These are phyloP conservation scores for Agrilus planipennis DNA, from an alignment of 1,140 invertebrate species.

Conservation along the genomic window DNA sequence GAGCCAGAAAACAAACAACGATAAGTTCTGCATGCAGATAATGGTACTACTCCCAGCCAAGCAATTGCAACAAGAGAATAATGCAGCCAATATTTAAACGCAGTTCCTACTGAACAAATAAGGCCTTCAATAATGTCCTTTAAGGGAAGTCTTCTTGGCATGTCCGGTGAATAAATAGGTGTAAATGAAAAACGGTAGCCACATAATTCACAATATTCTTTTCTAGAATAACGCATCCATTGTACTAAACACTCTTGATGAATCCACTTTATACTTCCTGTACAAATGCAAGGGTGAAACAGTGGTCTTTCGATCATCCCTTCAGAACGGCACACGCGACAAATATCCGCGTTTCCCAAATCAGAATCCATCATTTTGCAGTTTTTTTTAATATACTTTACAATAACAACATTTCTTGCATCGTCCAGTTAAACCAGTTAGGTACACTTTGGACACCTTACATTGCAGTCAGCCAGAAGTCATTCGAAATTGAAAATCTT, in stretches of 20 bases:
- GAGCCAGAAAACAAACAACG: slow-evolving; percentile 76
- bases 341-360: slow-evolving; percentile 55
- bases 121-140: slow-evolving; percentile 72
- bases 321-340: slow-evolving; percentile 94
- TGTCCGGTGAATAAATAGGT: slow-evolving; percentile 97
- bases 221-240: slow-evolving; percentile 91
- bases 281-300: slow-evolving; percentile 98
- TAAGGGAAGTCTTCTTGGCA: slow-evolving; percentile 91
- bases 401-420: too few species aligned
- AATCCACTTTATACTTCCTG: slow-evolving; percentile 97
- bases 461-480: too few species aligned
- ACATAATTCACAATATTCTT: slow-evolving; percentile 98
- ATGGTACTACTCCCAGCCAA: slow-evolving; percentile 95
- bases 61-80: slow-evolving; percentile 90
- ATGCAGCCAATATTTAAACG: slow-evolving; percentile 91
- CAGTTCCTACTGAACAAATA: slow-evolving; percentile 77
- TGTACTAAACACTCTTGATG: slow-evolving; percentile 88
- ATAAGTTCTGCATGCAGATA: slow-evolving; percentile 95
- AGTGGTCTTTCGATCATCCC: slow-evolving; percentile 53
- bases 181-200: slow-evolving; percentile 96
- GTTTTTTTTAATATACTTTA: not conserved
- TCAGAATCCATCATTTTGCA: slow-evolving; percentile 29
- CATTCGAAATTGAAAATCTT: too few species aligned
- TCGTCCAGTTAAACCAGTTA: too few species aligned
- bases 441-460: too few species aligned